A percentile compares a stretch with the other conserved stretches of the same genome.
phyloP scores from a whole-genome alignment of 2,797 vertebrate genomes.

The Momotus momota region DNA sequence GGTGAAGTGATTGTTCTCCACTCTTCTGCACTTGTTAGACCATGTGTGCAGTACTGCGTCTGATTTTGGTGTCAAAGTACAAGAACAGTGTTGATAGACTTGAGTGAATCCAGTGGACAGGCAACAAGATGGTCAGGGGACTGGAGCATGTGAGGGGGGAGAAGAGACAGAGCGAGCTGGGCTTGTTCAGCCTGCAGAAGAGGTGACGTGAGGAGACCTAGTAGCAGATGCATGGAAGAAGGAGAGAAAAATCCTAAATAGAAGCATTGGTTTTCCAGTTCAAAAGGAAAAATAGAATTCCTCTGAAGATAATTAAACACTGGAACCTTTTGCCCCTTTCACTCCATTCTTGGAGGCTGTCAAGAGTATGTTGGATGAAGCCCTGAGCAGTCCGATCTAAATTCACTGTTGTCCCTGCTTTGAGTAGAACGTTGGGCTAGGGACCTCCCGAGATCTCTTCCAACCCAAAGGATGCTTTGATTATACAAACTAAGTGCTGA shows the following conservation, averaged over 20 bases:
- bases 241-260: background rate
- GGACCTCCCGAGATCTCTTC: background rate
- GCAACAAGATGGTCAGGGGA: background rate
- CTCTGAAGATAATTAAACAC: background rate
- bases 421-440: background rate
- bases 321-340: background rate
- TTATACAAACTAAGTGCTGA: background rate
- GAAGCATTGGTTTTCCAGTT: background rate
- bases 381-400: background rate
- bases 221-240: background rate
- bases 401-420: background rate
- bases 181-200: background rate
- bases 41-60: background rate
- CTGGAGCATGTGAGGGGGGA: fast-evolving
- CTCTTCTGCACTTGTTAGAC: fast-evolving
- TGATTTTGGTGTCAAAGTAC: background rate
- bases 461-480: background rate
- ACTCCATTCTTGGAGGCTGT: background rate
- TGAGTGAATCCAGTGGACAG: background rate
- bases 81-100: background rate
- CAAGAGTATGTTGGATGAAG: background rate
- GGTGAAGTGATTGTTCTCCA: background rate
- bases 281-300: background rate
- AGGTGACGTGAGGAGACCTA: background rate
- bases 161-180: background rate